Percentiles rank a stretch among this genome's conserved stretches.
phyloP scores from a whole-genome alignment of 1,140 invertebrate genomes.

The Drosophila orosa region DNA sequence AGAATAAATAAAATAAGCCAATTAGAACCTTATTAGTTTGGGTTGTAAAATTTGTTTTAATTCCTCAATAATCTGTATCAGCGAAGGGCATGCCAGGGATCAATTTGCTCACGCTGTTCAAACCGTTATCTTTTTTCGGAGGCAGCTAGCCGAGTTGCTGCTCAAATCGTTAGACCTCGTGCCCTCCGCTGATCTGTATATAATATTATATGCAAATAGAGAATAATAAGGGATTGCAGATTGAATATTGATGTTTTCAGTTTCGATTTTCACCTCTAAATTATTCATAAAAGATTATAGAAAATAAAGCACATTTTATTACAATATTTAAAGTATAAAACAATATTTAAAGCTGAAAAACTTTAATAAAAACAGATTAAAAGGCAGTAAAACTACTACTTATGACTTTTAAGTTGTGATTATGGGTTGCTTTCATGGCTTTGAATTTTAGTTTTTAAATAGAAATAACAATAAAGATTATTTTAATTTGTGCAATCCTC shows the following conservation, averaged over 20 bases:
- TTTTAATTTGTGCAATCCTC: too few species aligned
- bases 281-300: neutral
- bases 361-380: too few species aligned
- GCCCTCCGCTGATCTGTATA: too few species aligned
- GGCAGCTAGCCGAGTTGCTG: too few species aligned
- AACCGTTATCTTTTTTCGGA: too few species aligned
- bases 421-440: neutral
- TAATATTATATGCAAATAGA: neutral
- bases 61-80: too few species aligned
- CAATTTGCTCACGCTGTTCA: too few species aligned
- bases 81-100: too few species aligned
- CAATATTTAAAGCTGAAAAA: neutral
- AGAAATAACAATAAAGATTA: neutral
- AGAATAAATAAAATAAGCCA: too few species aligned
- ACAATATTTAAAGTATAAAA: neutral
- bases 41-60: too few species aligned
- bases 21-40: too few species aligned
- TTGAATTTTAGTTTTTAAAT: neutral
- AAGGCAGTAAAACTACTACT: neutral
- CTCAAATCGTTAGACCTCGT: too few species aligned
- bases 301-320: neutral
- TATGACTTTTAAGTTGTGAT: neutral
- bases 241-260: neutral
- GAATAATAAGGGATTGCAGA: neutral
- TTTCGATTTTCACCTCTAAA: neutral